Conservation (phyloP, 2,797 vertebrate genomes). For the Syndactyla subalaris region DNA sequence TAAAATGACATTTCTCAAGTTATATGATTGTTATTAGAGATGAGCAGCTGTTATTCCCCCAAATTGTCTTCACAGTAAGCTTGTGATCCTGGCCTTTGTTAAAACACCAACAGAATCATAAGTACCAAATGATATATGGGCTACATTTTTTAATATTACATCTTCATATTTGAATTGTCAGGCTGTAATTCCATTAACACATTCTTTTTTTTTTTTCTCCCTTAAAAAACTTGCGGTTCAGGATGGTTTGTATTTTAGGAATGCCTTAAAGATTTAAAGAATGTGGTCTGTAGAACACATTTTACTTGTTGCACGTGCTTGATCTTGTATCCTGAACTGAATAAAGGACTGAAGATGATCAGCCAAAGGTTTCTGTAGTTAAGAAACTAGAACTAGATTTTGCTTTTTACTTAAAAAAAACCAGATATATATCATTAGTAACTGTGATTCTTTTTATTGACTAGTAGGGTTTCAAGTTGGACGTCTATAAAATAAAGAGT, state of each 20-base stretch:
- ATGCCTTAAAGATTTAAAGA: neutral
- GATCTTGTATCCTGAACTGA: neutral
- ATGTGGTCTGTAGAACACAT: neutral
- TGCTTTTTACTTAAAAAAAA: neutral
- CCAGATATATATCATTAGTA: neutral
- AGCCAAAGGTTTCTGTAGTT: neutral
- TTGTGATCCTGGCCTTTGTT: neutral
- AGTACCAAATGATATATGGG: neutral
- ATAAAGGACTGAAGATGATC: neutral
- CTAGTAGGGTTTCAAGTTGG: neutral
- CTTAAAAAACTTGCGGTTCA: neutral
- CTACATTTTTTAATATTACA: neutral
- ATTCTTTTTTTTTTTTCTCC: neutral
- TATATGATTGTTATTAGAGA: neutral
- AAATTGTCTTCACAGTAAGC: neutral
- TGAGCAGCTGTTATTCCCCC: neutral
- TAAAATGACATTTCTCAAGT: neutral
- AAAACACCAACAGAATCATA: neutral
- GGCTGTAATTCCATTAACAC: neutral
- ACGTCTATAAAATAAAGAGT: neutral
- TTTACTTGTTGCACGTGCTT: neutral
- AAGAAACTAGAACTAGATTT: neutral
- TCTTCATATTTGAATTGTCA: neutral
- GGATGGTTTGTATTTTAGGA: neutral
- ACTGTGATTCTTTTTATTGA: neutral